These are phyloP conservation scores for Phymatocera aterrima DNA, from an alignment of 2,888 invertebrate species.

Conservation along the genomic window DNA sequence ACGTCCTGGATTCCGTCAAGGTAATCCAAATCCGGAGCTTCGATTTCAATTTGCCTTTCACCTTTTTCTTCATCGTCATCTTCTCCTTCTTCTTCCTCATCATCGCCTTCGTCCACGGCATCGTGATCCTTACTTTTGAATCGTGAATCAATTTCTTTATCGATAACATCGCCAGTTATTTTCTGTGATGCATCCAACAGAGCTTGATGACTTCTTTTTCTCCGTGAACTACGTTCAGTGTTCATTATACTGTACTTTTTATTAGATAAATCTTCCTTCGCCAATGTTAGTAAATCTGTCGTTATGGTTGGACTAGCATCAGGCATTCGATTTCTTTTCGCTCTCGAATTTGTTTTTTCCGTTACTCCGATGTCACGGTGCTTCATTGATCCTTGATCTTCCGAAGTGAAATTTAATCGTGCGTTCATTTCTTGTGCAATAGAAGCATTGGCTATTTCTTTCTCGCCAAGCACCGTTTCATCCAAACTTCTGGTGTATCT, in stretches of 20 bases:
- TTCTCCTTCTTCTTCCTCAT: conserved; percentile 65
- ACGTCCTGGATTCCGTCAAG: conserved; percentile 60
- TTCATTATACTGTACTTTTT: conserved; percentile 47
- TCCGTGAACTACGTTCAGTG: neutral
- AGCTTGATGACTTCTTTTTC: conserved; percentile 50
- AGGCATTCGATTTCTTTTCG: conserved; percentile 48
- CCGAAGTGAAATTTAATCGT: conserved; percentile 25
- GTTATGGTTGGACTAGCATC: conserved; percentile 73
- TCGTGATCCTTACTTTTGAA: conserved; percentile 55
- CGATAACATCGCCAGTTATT: conserved; percentile 58
- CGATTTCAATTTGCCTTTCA: conserved; percentile 58
- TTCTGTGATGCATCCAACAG: conserved; percentile 61
- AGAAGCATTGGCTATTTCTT: conserved; percentile 31
- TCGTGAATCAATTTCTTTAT: conserved; percentile 64
- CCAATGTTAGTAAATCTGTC: conserved; percentile 62
- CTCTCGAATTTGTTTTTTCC: conserved; percentile 47
- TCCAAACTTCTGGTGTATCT: conserved; percentile 16
- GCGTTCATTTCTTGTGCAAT: conserved; percentile 47
- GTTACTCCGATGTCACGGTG: neutral
- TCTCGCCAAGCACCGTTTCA: neutral
- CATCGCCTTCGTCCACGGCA: conserved; percentile 60
- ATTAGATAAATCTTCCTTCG: conserved; percentile 54
- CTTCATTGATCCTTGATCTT: conserved; percentile 6
- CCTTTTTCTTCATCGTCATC: conserved; percentile 52
- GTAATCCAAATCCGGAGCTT: conserved; percentile 63